Evolutionary conservation across 2,113 vertebrate genomes (phyloP).

Genomic region (Australoheros scitulus): DNA sequence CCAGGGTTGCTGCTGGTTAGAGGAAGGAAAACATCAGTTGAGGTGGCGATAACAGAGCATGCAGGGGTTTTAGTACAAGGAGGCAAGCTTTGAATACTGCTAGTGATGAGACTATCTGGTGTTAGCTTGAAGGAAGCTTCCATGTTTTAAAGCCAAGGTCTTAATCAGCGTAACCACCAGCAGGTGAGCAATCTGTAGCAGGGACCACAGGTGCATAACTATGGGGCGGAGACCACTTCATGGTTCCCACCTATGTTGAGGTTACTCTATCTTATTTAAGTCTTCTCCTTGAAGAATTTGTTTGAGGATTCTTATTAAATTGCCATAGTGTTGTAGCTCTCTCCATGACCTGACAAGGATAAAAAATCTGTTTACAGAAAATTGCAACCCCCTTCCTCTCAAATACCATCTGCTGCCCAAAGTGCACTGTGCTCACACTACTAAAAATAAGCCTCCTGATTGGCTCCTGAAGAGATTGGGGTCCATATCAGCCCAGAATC

Average conservation of each 20-base stretch:
- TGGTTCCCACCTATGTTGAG: neutral
- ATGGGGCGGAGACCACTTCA: too few relatives aligned
- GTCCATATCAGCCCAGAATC: constrained; percentile 57
- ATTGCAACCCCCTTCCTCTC: constrained; percentile 83
- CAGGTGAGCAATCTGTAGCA: too few relatives aligned
- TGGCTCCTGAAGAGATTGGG: constrained; percentile 66
- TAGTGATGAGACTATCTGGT: too few relatives aligned
- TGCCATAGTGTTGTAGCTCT: constrained; percentile 73
- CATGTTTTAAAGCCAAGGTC: too few relatives aligned
- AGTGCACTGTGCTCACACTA: constrained; percentile 65
- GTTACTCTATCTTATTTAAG: constrained; percentile 53
- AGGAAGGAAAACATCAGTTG: too few relatives aligned
- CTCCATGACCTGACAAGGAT: constrained; percentile 91
- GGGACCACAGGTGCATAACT: too few relatives aligned
- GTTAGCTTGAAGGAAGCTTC: too few relatives aligned
- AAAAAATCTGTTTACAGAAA: constrained; percentile 97
- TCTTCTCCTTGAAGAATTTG: constrained; percentile 66
- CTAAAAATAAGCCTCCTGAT: constrained; percentile 83
- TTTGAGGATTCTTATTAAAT: constrained; percentile 77
- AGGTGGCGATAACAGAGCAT: neutral
- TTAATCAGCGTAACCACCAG: too few relatives aligned
- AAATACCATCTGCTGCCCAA: constrained; percentile 88
- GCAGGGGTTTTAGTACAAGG: neutral
- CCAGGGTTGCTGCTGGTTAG: neutral
- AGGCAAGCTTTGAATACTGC: too few relatives aligned